A percentile compares a stretch with the other conserved stretches of the same genome.
Conservation (phyloP, 2,888 invertebrate species). For the Gerris lacustris region DNA sequence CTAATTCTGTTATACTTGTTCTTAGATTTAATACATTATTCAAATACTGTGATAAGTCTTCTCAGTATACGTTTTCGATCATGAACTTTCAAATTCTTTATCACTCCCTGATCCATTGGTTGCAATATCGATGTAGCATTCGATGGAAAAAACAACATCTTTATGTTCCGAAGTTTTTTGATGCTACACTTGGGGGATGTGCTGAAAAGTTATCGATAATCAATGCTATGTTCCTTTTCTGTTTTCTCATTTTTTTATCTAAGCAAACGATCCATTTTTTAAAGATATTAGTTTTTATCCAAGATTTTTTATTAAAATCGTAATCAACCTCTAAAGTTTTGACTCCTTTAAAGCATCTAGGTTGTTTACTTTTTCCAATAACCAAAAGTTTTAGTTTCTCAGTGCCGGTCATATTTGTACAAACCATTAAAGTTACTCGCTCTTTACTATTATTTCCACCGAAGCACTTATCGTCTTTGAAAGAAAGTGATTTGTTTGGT, state of each 20-base stretch:
- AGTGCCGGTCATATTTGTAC: constrained; percentile 7
- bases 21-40: constrained; percentile 4
- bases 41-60: constrained; percentile 4
- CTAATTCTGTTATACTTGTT: background rate
- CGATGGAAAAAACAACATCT: background rate
- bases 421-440: background rate
- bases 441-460: constrained; percentile 8
- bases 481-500: background rate
- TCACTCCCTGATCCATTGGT: constrained; percentile 9
- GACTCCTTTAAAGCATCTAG: too few species aligned
- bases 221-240: constrained; percentile 9
- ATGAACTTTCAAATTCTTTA: constrained; percentile 10
- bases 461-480: constrained; percentile 11
- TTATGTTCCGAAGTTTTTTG: background rate
- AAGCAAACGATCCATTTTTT: constrained; percentile 4
- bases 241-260: constrained; percentile 10
- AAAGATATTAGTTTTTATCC: constrained; percentile 11
- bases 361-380: too few species aligned
- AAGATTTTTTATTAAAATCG: constrained; percentile 11
- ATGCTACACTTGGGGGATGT: background rate
- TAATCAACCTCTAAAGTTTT: too few species aligned
- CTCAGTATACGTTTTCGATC: constrained; percentile 9
- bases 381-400: constrained; percentile 13
- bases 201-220: constrained; percentile 7
- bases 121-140: constrained; percentile 9